Evolutionary conservation across 2,888 invertebrate genomes (phyloP).

Genomic region (Spisula subtruncata): DNA sequence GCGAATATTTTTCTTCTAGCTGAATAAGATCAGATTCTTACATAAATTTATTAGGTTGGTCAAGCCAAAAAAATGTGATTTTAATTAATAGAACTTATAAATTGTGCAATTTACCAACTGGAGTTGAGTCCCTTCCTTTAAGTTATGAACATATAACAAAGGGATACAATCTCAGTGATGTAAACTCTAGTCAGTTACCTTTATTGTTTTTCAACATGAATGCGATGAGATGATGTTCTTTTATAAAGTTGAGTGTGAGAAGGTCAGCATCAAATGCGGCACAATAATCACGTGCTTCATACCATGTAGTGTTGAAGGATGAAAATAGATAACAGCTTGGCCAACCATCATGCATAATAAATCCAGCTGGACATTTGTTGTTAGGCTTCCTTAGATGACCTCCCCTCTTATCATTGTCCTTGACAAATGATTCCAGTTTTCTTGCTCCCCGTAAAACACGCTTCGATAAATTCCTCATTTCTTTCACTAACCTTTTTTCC

Average conservation of each 20-base stretch:
- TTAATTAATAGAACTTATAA: too few species aligned
- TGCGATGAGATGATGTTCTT: constrained; percentile 82
- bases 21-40: too few species aligned
- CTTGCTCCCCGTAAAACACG: constrained; percentile 79
- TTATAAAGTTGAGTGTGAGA: constrained; percentile 79
- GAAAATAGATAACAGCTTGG: constrained; percentile 82
- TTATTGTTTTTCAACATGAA: constrained; percentile 81
- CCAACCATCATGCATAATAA: constrained; percentile 79
- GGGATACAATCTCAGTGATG: too few species aligned
- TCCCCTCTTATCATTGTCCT: constrained; percentile 46
- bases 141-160: too few species aligned
- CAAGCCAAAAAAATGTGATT: too few species aligned
- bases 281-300: constrained; percentile 83
- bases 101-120: too few species aligned
- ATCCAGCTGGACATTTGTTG: constrained; percentile 79
- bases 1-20: too few species aligned
- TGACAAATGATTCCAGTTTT: constrained; percentile 73
- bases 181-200: constrained; percentile 70
- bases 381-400: background rate
- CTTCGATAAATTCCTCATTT: constrained; percentile 69
- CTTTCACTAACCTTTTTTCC: constrained; percentile 73
- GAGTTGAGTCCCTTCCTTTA: too few species aligned
- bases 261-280: constrained; percentile 81
- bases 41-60: too few species aligned
- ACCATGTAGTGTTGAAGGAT: constrained; percentile 83